Conservation (phyloP, 2,113 vertebrate genomes). For the Hassar affinis region DNA sequence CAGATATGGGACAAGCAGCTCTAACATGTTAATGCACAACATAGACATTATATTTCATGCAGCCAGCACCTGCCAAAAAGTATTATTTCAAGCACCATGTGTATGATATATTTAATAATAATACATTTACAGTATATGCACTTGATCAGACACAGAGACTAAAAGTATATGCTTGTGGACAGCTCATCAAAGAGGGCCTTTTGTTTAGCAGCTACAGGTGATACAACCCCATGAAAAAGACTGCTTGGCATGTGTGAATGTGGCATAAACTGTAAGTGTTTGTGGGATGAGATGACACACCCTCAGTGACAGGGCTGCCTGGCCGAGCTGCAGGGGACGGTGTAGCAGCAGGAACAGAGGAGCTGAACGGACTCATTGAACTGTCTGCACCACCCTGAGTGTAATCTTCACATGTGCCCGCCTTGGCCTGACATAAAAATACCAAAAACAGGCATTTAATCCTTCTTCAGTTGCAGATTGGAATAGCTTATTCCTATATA, state of each 20-base stretch:
- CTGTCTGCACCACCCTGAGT: slow-evolving; percentile 64
- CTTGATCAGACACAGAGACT: background rate
- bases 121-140: background rate
- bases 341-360: slow-evolving; percentile 62
- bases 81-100: background rate
- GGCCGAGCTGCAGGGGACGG: slow-evolving; percentile 62
- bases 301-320: slow-evolving; percentile 78
- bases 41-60: background rate
- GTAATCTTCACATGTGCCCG: slow-evolving; percentile 79
- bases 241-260: background rate
- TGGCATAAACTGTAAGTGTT: background rate
- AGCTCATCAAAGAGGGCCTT: background rate
- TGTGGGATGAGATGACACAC: slow-evolving; percentile 62
- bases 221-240: background rate
- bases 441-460: background rate
- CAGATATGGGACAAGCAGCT: slow-evolving; percentile 29
- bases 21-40: slow-evolving; percentile 8
- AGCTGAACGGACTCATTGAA: slow-evolving; percentile 59
- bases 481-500: background rate
- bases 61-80: background rate
- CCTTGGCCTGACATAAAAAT: slow-evolving; percentile 66
- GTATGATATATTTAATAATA: background rate
- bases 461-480: background rate
- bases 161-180: background rate
- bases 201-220: background rate